phyloP scores from a whole-genome alignment of 2,113 vertebrate species.

The Zapus hudsonius region DNA sequence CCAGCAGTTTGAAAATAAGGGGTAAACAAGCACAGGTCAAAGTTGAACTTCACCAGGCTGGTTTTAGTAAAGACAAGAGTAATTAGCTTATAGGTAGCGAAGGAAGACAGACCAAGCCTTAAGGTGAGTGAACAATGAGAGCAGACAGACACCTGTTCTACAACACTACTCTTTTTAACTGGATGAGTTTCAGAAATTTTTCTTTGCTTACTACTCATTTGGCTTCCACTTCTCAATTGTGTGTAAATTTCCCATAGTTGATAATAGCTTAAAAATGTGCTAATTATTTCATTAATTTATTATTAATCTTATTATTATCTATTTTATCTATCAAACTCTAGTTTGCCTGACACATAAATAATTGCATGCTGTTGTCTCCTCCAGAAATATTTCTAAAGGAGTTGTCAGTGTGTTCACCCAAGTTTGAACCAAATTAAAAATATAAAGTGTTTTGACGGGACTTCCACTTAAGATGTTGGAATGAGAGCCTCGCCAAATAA shows the following conservation, averaged over 20 bases:
- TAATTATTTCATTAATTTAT: not conserved
- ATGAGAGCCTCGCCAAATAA: too few species aligned
- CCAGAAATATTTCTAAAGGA: not conserved
- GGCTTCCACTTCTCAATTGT: not conserved
- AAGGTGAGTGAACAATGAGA: accelerated
- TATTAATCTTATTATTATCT: constrained; percentile 23
- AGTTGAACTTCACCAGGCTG: not conserved
- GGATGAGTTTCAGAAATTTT: not conserved
- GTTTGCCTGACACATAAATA: not conserved
- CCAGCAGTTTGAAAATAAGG: not conserved
- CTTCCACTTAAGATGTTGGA: too few species aligned
- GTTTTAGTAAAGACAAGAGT: not conserved
- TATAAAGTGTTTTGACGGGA: too few species aligned
- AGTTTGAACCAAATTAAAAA: not conserved
- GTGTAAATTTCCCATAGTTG: not conserved
- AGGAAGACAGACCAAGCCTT: not conserved
- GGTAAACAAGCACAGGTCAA: not conserved
- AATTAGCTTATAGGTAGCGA: not conserved
- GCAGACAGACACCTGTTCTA: not conserved
- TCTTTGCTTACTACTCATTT: not conserved
- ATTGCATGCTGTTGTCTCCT: not conserved
- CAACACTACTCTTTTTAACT: accelerated
- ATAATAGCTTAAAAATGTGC: not conserved
- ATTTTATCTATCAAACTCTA: not conserved
- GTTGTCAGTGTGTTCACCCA: not conserved